Base-by-base conservation (phyloP, 2,113 vertebrate species). In the Pungitius pungitius region DNA sequence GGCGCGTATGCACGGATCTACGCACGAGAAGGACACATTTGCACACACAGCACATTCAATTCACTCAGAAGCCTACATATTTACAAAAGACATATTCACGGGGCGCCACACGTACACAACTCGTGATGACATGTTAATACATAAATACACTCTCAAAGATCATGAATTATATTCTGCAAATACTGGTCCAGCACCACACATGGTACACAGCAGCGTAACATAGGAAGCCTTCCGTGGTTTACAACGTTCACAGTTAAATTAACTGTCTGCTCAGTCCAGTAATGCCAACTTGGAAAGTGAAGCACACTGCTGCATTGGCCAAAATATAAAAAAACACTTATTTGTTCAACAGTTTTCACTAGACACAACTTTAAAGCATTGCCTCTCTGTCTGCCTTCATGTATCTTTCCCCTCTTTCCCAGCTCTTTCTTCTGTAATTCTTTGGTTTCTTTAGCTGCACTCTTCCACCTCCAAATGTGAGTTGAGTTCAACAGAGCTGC, bases 391-490 rank as follows among this genome's bases (percentile, higher is more conserved):
- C 59, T 30, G n/a, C 30, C 58, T 63, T 59, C 77, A n/a, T n/a
- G 59, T 75, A 55, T 80, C 20, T 49, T n/a, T 49, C n/a, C 26
- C 51, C 47, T 66, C 27, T 40, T 24, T 33, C 40, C 35, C 40
- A 11, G 8, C 43, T 67, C 35, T 51, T 54, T 56, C 33, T 65
- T 27, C 60, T 67, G 40, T 69, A 77, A 77, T 55, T 69, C 30
- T 78, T 69, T 60, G 59, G 78, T 42, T 78, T 83, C 77, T 88
- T 85, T 70, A 39, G 67, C 57, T 75, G 74, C 57, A 63, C 52
- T 87, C 47, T 73, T 60, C 85, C 58, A 78, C 72, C 67, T 86
- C 57, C 74, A 87, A 84, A 88, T 73, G 67, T 81, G 80, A 77
- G 68, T 43, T 22, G 69, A 76, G 77, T 86, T 86, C 85, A 85